Evolutionary conservation across 2,113 vertebrate species (phyloP).

Genomic region (Salvelinus sp.): DNA sequence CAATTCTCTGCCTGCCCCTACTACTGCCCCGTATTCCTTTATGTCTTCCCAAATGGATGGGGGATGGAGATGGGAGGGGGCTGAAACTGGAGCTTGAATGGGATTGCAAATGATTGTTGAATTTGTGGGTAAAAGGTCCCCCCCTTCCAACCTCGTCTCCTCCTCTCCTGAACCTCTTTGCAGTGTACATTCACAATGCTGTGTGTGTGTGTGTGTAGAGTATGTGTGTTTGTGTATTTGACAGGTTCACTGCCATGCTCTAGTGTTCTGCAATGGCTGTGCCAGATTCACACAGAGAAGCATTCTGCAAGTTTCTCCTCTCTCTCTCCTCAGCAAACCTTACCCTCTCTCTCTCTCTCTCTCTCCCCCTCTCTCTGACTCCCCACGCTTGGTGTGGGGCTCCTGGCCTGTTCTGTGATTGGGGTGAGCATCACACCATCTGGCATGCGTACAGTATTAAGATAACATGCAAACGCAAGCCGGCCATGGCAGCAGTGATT

Average conservation of each 20-base stretch:
- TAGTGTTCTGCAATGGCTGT: too few species aligned
- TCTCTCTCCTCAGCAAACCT: background rate
- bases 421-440: conserved; percentile 10
- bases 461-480: conserved; percentile 59
- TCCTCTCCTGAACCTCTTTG: background rate
- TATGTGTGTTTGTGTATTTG: background rate
- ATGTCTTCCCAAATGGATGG: conserved; percentile 46
- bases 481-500: conserved; percentile 57
- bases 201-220: conserved; percentile 4
- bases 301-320: conserved; percentile 1
- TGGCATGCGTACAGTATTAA: conserved; percentile 67
- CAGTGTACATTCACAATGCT: conserved; percentile 7
- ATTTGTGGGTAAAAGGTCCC: conserved; percentile 49
- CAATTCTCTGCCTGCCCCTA: conserved; percentile 41
- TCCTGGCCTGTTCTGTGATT: background rate
- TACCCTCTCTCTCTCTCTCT: background rate
- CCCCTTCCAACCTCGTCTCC: conserved; percentile 9
- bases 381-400: background rate
- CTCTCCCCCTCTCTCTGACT: background rate
- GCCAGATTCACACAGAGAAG: conserved; percentile 1
- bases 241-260: background rate
- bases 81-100: conserved; percentile 64
- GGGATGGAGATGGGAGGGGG: conserved; percentile 22
- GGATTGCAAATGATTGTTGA: conserved; percentile 65
- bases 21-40: conserved; percentile 68